Evolutionary conservation across 2,113 vertebrate species (phyloP), one percentile per base, ranked within the genome.

Genomic region (Pteronura brasiliensis): DNA sequence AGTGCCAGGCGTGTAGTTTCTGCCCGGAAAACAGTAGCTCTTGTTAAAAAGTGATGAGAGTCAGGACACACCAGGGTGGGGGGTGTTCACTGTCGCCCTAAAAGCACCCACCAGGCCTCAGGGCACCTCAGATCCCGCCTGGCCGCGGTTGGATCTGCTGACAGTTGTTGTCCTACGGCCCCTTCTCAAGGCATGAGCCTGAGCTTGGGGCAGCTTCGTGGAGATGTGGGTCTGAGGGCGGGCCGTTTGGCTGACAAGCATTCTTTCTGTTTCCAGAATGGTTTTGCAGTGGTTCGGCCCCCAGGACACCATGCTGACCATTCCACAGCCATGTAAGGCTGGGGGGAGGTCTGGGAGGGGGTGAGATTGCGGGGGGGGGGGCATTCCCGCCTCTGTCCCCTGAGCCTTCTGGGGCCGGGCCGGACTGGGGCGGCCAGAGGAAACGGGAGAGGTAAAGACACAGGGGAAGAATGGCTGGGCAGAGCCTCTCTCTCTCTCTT

Each of bases 261-360:
- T 71, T 93, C 77, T 81, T 85, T 96, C 69, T 93, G 31, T 93
- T 98, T 98, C 85, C 97, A 99, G 99, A 99, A 99, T 0, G 99
- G 99, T 79, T 99, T 99, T 79, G 99, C 99, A 47, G 99, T 99
- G 86, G 99, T 99, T 96, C 99, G 99, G 82, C 99, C 99, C 1
- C 99, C 99, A 1, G 99, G 99, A 98, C 99, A 99, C 95, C 99
- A 99, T 9, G 99, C 99, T 0, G 99, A 99, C 63, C 99, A 98
- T 69, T 99, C 99, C 72, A 99, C 99, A 3, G 99, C 99, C 97
- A 99, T 99, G 99, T 99, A 98, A 99, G 98, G 13, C 31, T 23
- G 10, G 23, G 8, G 83, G 55, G 77, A 55, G 71, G 34, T 69
- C 61, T n/a, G 3, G 63, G 5, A 8, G 20, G 92, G 17, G 10